Conservation (phyloP, 1,140 invertebrate genomes). For the Berghia stephanieae region DNA sequence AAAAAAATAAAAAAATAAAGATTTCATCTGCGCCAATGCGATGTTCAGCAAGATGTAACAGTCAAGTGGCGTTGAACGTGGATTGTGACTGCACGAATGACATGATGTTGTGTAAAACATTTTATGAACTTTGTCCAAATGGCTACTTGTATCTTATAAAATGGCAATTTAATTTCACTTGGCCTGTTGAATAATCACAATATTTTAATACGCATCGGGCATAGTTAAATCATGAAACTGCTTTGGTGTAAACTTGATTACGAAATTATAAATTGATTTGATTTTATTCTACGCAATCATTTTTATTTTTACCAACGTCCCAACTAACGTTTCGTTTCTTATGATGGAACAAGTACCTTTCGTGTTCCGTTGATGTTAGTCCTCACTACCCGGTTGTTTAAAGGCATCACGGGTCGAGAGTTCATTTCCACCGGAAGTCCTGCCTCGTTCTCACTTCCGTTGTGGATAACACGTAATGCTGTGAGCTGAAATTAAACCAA, state of each 20-base stretch:
- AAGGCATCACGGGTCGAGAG: constrained; percentile 86
- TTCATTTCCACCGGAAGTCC: constrained; percentile 91
- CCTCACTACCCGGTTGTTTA: constrained; percentile 89
- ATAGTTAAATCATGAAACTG: not conserved
- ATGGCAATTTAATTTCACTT: no score
- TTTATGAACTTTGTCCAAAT: no score
- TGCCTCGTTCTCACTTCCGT: constrained; percentile 53
- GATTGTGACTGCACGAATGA: no score
- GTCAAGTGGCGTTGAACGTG: no score
- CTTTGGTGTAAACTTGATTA: not conserved
- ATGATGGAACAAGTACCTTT: not conserved
- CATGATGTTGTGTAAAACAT: no score
- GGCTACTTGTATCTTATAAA: no score
- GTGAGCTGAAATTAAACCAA: constrained; percentile 28
- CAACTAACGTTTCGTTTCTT: not conserved
- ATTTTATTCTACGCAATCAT: not conserved
- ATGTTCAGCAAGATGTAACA: no score
- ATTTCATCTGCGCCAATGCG: no score
- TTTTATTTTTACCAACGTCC: not conserved
- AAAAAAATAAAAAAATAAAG: no score
- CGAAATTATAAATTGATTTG: not conserved
- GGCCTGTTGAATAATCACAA: not conserved
- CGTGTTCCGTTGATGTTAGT: constrained; percentile 91
- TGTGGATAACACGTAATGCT: constrained; percentile 38
- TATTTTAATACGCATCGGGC: no score